These are phyloP conservation scores for Camelus dromedarius DNA, from an alignment of 2,113 vertebrate genomes.

Conservation along the genomic window DNA sequence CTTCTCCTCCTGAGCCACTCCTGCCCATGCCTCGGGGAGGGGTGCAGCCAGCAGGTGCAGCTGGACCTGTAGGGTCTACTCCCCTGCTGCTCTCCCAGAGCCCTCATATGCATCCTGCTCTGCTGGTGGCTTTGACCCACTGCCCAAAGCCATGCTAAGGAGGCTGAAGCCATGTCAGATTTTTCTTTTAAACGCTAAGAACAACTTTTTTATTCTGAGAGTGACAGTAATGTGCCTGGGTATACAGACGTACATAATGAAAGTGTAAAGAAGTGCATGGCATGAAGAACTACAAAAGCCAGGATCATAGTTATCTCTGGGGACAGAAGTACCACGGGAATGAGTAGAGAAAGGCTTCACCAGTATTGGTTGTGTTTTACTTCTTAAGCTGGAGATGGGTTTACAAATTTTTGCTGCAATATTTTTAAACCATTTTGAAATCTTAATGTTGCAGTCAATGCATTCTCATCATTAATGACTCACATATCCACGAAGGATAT, in stretches of 20 bases:
- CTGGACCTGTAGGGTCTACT: not conserved
- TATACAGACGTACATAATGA: not conserved
- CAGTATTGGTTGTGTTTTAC: not conserved
- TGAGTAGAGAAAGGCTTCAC: not conserved
- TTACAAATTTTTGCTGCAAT: not conserved
- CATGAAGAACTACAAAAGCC: not conserved
- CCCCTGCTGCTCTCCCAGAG: not conserved
- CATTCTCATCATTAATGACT: constrained; percentile 8
- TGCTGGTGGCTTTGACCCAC: not conserved
- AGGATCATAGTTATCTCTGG: not conserved
- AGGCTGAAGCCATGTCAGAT: not conserved
- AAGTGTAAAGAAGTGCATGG: not conserved
- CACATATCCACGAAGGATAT: not conserved
- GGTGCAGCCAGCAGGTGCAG: not conserved
- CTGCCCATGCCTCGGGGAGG: not conserved
- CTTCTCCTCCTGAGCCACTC: not conserved
- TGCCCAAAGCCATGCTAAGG: not conserved
- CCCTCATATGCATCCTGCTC: not conserved
- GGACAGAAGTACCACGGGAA: not conserved
- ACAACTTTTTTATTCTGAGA: not conserved
- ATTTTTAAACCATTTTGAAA: not conserved
- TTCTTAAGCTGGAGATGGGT: not conserved
- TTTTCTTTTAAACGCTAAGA: not conserved
- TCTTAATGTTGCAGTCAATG: not conserved
- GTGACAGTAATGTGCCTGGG: not conserved